These are phyloP conservation scores for Myanophis thanlyinensis DNA, from an alignment of 2,113 vertebrate species.

Conservation along the genomic window DNA sequence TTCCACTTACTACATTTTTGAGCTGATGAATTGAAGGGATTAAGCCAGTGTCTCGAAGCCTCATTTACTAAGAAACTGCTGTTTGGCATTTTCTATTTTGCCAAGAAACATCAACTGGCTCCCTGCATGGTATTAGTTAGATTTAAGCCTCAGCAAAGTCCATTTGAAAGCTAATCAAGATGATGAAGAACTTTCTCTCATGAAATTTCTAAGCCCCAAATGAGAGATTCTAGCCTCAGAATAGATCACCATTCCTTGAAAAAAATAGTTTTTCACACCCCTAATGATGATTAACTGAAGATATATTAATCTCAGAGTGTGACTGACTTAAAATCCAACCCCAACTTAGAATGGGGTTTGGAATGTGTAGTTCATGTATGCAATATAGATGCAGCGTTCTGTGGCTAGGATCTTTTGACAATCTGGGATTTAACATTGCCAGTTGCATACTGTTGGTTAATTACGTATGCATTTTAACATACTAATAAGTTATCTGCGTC, in stretches of 20 bases:
- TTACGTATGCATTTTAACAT: constrained; percentile 64
- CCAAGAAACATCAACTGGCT: not conserved
- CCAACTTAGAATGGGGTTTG: not conserved
- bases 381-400: not conserved
- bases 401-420: not conserved
- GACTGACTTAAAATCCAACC: not conserved
- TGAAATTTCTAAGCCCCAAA: not conserved
- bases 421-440: constrained; percentile 29
- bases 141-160: not conserved
- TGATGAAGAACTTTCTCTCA: not conserved
- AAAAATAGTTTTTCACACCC: not conserved
- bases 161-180: not conserved
- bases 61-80: not conserved
- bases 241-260: not conserved
- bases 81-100: not conserved
- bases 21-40: not conserved
- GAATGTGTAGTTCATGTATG: not conserved
- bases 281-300: not conserved
- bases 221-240: not conserved
- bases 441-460: constrained; percentile 32
- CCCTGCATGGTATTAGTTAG: not conserved
- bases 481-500: constrained; percentile 80
- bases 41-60: not conserved
- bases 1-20: constrained; percentile 36
- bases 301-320: not conserved